Conservation (phyloP, 37 sponge, comb jelly and placozoan species). For the Petrosia ficiformis region DNA sequence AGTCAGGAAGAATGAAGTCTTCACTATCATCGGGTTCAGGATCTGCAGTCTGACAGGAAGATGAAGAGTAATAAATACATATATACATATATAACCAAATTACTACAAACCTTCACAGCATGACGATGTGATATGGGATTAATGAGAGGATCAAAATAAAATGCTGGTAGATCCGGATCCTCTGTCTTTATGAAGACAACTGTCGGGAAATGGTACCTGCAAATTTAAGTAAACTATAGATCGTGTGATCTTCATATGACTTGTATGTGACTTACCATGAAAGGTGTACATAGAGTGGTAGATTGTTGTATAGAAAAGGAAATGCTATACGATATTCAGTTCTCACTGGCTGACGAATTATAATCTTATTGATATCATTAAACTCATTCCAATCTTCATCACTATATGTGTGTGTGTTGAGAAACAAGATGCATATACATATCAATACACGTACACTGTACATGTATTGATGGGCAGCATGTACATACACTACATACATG, state of each 20-base stretch:
- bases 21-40: conserved; percentile 86
- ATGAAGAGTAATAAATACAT: background rate
- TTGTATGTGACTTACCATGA: conserved; percentile 62
- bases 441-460: too few relatives aligned
- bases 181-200: conserved; percentile 99
- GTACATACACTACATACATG: too few relatives aligned
- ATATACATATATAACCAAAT: conserved; percentile 9
- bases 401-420: too few relatives aligned
- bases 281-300: conserved; percentile 97
- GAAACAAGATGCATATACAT: background rate
- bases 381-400: conserved; percentile 99
- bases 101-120: conserved; percentile 60
- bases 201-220: conserved; percentile 91
- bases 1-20: conserved; percentile 82
- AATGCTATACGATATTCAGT: conserved; percentile 99
- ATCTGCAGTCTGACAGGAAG: conserved; percentile 47
- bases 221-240: background rate
- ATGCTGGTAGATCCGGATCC: conserved; percentile 99
- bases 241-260: background rate
- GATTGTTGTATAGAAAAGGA: conserved; percentile 97
- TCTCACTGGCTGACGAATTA: conserved; percentile 93
- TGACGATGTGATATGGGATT: conserved; percentile 94
- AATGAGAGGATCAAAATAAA: conserved; percentile 99
- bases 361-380: conserved; percentile 99
- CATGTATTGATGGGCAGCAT: too few relatives aligned